Evolutionary conservation across 1,140 invertebrate genomes (phyloP).

Genomic region (Ostrea edulis): DNA sequence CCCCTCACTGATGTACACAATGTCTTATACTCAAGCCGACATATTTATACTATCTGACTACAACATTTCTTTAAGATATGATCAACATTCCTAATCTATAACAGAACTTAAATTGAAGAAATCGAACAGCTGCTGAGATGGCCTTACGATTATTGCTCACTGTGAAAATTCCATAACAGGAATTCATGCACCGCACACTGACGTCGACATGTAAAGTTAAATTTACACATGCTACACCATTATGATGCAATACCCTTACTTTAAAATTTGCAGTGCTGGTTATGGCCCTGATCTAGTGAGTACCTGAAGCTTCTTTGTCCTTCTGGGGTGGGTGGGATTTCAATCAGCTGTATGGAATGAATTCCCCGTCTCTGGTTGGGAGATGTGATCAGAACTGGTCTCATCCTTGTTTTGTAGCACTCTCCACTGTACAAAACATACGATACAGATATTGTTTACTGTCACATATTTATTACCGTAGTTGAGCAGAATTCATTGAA

Average conservation of each 20-base stretch:
- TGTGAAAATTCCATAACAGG: background rate
- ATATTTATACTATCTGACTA: no score
- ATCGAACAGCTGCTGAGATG: background rate
- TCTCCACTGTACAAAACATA: slow-evolving; percentile 80
- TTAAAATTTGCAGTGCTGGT: background rate
- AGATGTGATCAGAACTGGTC: slow-evolving; percentile 80
- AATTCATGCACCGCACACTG: background rate
- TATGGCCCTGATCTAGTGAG: slow-evolving; percentile 51
- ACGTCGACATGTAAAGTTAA: background rate
- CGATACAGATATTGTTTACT: background rate
- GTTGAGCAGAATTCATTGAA: background rate
- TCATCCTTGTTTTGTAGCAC: slow-evolving; percentile 85
- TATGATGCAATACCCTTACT: background rate
- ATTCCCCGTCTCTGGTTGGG: slow-evolving; percentile 81
- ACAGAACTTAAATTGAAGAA: no score
- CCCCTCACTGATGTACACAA: no score
- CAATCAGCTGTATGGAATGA: slow-evolving; percentile 89
- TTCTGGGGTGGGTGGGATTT: slow-evolving; percentile 84
- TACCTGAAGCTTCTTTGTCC: slow-evolving; percentile 76
- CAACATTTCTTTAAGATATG: no score
- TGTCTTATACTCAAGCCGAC: no score
- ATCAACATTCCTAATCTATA: no score
- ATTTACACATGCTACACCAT: background rate
- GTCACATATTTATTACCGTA: background rate
- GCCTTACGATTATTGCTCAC: background rate